phyloP scores from a whole-genome alignment of 2,888 invertebrate genomes.

The Aphrophora alni region DNA sequence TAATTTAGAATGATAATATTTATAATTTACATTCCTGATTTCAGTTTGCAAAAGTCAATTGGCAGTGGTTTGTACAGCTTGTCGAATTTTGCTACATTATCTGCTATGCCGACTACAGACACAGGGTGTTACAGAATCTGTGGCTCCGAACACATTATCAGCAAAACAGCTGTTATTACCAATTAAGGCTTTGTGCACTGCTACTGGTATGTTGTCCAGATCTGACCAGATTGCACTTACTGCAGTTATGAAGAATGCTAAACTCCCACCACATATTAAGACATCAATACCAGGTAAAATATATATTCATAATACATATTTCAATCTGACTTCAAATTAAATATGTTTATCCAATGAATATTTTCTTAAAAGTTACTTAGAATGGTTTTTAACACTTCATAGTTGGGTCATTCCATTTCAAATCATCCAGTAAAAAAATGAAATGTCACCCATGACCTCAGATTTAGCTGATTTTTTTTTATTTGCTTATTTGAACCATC shows the following conservation, averaged over 20 bases:
- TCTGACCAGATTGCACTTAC: constrained; percentile 79
- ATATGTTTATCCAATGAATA: no score
- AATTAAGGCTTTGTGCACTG: constrained; percentile 76
- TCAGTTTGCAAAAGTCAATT: constrained; percentile 73
- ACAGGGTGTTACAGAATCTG: constrained; percentile 54
- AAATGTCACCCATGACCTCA: no score
- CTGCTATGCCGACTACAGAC: constrained; percentile 60
- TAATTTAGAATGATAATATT: neutral
- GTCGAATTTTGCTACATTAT: constrained; percentile 71
- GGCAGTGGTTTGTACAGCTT: constrained; percentile 70
- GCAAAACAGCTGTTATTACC: constrained; percentile 66
- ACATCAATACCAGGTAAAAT: constrained; percentile 58
- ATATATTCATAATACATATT: constrained; percentile 7
- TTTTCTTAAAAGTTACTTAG: no score
- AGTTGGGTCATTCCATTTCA: no score
- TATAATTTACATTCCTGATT: constrained; percentile 46
- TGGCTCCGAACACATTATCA: constrained; percentile 52
- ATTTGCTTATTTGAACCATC: no score
- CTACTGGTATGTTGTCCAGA: constrained; percentile 71
- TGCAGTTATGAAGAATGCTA: constrained; percentile 76
- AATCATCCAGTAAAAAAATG: neutral
- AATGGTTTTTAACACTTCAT: neutral
- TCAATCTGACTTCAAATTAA: neutral
- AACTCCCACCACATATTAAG: constrained; percentile 64
- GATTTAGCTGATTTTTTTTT: no score